Evolutionary conservation across 2,888 invertebrate genomes (phyloP).

Genomic region (Orthosia incerta): DNA sequence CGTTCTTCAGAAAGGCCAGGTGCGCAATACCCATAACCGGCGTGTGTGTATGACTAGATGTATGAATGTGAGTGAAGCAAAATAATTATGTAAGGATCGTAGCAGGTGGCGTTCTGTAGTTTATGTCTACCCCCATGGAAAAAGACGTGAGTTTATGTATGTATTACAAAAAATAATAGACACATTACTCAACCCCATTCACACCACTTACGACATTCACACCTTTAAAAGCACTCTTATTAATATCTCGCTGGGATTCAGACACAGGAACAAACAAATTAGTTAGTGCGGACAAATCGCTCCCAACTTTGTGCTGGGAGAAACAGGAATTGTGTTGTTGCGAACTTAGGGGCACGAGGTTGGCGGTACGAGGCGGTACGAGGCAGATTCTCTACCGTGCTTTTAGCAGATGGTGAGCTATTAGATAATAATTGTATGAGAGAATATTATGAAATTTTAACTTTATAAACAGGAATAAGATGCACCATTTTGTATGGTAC

Average conservation of each 20-base stretch:
- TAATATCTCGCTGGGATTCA: constrained; percentile 10
- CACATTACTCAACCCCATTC: not conserved
- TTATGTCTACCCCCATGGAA: too few relatives aligned
- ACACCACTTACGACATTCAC: not conserved
- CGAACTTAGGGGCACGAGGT: constrained; percentile 22
- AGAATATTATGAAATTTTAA: not conserved
- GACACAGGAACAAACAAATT: constrained; percentile 55
- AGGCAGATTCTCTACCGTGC: not conserved
- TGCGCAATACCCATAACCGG: too few relatives aligned
- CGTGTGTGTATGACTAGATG: too few relatives aligned
- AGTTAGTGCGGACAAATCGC: constrained; percentile 46
- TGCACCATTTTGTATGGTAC: too few relatives aligned
- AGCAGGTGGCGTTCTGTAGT: too few relatives aligned
- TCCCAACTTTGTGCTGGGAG: constrained; percentile 29
- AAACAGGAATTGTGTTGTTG: constrained; percentile 33
- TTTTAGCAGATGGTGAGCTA: not conserved
- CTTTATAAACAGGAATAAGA: not conserved
- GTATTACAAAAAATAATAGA: not conserved
- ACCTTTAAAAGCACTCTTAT: not conserved
- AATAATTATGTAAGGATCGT: too few relatives aligned
- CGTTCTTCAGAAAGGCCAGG: too few relatives aligned
- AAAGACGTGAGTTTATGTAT: too few relatives aligned
- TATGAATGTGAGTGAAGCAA: too few relatives aligned
- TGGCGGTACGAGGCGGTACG: not conserved
- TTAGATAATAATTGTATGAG: not conserved